Conservation (phyloP, 2,888 invertebrate genomes). For the Caenorhabditis sp. region DNA sequence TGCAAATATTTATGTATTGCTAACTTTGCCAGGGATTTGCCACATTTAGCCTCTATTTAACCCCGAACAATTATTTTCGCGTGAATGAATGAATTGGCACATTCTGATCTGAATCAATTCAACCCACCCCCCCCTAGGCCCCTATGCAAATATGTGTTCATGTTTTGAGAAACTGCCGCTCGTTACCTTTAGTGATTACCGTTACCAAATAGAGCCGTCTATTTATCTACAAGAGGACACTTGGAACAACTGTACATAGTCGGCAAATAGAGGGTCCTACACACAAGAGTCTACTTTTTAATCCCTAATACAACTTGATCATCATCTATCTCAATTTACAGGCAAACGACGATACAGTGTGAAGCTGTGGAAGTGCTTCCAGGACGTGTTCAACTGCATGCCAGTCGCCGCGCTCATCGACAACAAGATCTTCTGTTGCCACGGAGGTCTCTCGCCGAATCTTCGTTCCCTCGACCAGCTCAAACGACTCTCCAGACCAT, state of each 20-base stretch:
- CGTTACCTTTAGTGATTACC: not conserved
- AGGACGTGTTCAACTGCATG: slow-evolving; percentile 82
- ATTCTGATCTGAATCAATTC: too few species aligned
- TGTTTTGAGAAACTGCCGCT: not conserved
- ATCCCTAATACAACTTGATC: too few species aligned
- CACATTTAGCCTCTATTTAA: too few species aligned
- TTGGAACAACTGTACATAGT: too few species aligned
- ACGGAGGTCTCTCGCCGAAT: slow-evolving; percentile 80
- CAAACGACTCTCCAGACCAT: slow-evolving; percentile 78
- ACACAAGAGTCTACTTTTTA: too few species aligned
- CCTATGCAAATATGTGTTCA: too few species aligned
- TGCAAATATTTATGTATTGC: too few species aligned
- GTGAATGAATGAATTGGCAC: too few species aligned
- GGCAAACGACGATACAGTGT: slow-evolving; percentile 79
- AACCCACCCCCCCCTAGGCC: too few species aligned
- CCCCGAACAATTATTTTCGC: too few species aligned
- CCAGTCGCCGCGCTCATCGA: slow-evolving; percentile 82
- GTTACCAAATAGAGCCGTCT: not conserved
- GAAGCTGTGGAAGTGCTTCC: slow-evolving; percentile 81
- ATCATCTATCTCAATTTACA: slow-evolving; percentile 49
- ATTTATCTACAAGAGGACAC: not conserved
- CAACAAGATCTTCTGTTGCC: slow-evolving; percentile 81
- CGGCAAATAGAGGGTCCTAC: too few species aligned
- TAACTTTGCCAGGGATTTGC: too few species aligned
- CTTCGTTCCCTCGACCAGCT: slow-evolving; percentile 80